phyloP scores from a whole-genome alignment of 2,888 invertebrate species.

The Tenthredo livida region DNA sequence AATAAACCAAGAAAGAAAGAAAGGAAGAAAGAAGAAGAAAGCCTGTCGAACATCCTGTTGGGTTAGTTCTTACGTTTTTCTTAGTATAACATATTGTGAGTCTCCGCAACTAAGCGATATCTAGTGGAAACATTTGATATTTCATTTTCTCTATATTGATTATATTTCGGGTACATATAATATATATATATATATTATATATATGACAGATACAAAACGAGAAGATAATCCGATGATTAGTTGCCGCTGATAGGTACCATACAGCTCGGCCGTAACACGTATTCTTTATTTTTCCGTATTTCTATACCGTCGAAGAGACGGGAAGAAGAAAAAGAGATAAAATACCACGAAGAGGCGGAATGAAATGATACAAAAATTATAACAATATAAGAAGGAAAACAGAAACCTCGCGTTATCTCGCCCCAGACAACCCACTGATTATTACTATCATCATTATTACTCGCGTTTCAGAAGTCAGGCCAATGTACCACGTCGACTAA shows the following conservation, averaged over 20 bases:
- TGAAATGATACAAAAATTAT: conserved; percentile 52
- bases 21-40: background rate
- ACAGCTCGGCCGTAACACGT: background rate
- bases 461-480: conserved; percentile 7
- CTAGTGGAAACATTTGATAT: conserved; percentile 11
- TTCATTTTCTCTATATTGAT: background rate
- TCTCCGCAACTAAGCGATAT: background rate
- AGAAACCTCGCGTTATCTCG: conserved; percentile 6
- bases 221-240: conserved; percentile 32
- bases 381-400: background rate
- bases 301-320: background rate
- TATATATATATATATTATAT: too few species aligned
- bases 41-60: conserved; percentile 49
- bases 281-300: too few species aligned
- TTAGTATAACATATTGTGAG: background rate
- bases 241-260: background rate
- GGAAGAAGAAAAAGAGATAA: conserved; percentile 52
- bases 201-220: background rate
- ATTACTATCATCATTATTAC: conserved; percentile 21
- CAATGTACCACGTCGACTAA: conserved; percentile 1
- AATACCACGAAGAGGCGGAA: conserved; percentile 49
- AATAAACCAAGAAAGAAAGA: conserved; percentile 18
- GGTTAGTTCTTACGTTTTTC: conserved; percentile 34
- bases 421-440: conserved; percentile 23
- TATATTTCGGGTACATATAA: background rate